Base-by-base conservation (phyloP, 2,797 vertebrate species). In the Lycodopsis pacificus region DNA sequence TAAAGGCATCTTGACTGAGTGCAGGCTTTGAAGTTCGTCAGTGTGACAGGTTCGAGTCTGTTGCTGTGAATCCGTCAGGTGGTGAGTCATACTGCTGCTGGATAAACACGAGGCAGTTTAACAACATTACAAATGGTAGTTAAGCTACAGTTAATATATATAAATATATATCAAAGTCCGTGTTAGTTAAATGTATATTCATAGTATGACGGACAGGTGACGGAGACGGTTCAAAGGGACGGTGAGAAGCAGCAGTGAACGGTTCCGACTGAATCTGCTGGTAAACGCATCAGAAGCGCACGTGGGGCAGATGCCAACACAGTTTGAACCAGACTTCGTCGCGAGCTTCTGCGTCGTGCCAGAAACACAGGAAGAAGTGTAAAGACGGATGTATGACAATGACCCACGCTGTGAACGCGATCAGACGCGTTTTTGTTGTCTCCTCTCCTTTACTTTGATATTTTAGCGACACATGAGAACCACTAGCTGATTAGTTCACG, bases 291-390 rank as follows among this genome's bases (percentile, higher is more conserved):
- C 64, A 70, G 76, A 54, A 13, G n/a, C 73, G 72, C 80, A 84
- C 83, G 77, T 85, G 84, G 58, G 64, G 14, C 56, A 14, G 71
- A 51, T 65, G 82, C 46, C 3, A 49, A 12, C 22, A 38, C 61
- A 13, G 58, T 48, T 19, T 61, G 65, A 71, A 25, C 1, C 48
- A 20, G 56, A 58, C 22, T 59, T 49, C 1, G 25, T 42, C n/a
- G 72, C n/a, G 72, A 78, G 62, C n/a, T 10, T 2, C 42, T 1
- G 44, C 30, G 54, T 73, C 32, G 56, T 15, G 22, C 1, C 14
- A 61, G 66, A 70, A 77, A 90, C 79, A 86, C 89, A 94, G 93
- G 93, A 94, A 90, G 92, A 85, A 74, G 81, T 34, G 77, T 56
- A 9, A 56, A 65, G 79, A 25, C 93, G 92, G 92, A 93, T 93